Evolutionary conservation across 2,113 vertebrate genomes (phyloP).

Genomic region (Notarius lentiginosus): DNA sequence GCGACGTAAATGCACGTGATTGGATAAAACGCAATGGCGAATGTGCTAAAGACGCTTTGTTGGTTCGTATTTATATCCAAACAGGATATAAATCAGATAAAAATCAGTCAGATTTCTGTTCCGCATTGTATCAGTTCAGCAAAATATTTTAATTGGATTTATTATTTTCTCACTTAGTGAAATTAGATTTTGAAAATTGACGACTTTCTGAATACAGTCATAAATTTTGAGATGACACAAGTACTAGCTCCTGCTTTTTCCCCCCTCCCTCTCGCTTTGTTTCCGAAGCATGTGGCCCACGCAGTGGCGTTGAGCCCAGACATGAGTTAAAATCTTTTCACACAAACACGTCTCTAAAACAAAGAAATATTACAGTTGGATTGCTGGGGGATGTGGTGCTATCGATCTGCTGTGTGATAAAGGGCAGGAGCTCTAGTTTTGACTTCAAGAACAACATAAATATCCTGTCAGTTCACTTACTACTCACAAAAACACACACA

Average conservation of each 20-base stretch:
- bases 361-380: slow-evolving; percentile 21
- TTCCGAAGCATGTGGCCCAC: slow-evolving; percentile 3
- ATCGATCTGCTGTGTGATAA: slow-evolving; percentile 33
- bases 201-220: background rate
- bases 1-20: no score
- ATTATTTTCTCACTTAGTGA: background rate
- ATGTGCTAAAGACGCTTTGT: no score
- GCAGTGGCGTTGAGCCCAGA: slow-evolving; percentile 31
- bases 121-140: no score
- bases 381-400: slow-evolving; percentile 31
- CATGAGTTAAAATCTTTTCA: slow-evolving; percentile 37
- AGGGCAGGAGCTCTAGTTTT: background rate
- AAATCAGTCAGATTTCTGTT: no score
- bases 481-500: background rate
- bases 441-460: background rate
- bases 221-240: background rate
- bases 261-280: background rate
- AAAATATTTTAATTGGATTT: no score
- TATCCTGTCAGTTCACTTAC: background rate
- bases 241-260: background rate
- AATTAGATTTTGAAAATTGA: background rate
- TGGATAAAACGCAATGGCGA: no score
- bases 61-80: no score
- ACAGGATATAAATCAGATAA: no score
- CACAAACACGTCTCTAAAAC: slow-evolving; percentile 26